Conservation (phyloP, 2,113 vertebrate species). For the Gadus chalcogrammus region DNA sequence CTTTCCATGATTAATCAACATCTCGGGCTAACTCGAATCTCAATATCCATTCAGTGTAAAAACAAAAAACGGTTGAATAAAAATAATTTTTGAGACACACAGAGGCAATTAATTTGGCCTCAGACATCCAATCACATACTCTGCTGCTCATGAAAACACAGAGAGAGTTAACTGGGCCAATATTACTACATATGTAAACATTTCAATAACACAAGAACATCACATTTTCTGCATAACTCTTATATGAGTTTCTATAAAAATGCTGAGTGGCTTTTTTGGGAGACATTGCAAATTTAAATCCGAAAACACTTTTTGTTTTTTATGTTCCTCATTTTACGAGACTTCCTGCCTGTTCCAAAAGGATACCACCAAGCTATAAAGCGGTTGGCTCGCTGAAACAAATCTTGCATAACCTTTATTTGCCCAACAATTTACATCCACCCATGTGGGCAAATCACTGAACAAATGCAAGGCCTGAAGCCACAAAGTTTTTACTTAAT, state of each 20-base stretch:
- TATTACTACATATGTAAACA: constrained; percentile 60
- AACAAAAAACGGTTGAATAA: constrained; percentile 19
- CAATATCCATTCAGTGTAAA: constrained; percentile 10
- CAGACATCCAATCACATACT: constrained; percentile 61
- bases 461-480: neutral
- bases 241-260: constrained; percentile 61
- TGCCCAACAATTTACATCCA: constrained; percentile 29
- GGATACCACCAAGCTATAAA: constrained; percentile 70
- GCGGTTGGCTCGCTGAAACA: constrained; percentile 51
- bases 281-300: constrained; percentile 61
- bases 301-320: constrained; percentile 50
- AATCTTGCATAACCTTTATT: constrained; percentile 63
- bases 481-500: constrained; percentile 7
- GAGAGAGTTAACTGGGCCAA: constrained; percentile 58
- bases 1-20: too few relatives aligned
- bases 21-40: too few relatives aligned
- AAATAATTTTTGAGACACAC: constrained; percentile 57
- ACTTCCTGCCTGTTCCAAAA: constrained; percentile 58
- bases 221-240: constrained; percentile 49
- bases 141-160: constrained; percentile 54
- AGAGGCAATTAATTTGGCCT: constrained; percentile 54
- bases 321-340: constrained; percentile 58
- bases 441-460: neutral
- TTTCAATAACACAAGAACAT: constrained; percentile 61
- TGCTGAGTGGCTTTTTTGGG: constrained; percentile 47